These are phyloP conservation scores for Sminthurides bifidus DNA, from an alignment of 1,140 invertebrate species.

Conservation along the genomic window DNA sequence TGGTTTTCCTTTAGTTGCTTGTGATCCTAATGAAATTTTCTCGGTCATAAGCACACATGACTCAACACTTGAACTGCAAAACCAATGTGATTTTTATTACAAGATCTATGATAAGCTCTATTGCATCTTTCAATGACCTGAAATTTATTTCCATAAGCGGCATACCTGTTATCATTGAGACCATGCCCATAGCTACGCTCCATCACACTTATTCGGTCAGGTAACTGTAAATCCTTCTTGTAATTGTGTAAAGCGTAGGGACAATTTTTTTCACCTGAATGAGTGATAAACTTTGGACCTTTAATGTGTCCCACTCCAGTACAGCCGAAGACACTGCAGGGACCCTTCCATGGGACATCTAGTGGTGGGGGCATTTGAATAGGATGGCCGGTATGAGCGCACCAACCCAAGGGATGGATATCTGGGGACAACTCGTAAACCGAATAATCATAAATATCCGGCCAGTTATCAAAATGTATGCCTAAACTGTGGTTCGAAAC, in stretches of 20 bases:
- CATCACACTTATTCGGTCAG: conserved; percentile 16
- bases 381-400: conserved; percentile 58
- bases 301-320: conserved; percentile 63
- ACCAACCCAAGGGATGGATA: conserved; percentile 86
- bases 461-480: conserved; percentile 86
- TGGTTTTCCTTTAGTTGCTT: too few species aligned
- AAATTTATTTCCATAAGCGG: too few species aligned
- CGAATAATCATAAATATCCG: conserved; percentile 69
- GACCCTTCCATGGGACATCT: conserved; percentile 3
- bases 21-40: too few species aligned
- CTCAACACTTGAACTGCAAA: too few species aligned
- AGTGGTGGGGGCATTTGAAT: conserved; percentile 58
- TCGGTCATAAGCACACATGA: too few species aligned
- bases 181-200: not conserved
- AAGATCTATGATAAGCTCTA: too few species aligned
- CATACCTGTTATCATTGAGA: conserved; percentile 1
- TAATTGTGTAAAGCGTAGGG: conserved; percentile 66
- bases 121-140: too few species aligned
- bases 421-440: conserved; percentile 78
- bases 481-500: conserved; percentile 47
- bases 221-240: conserved; percentile 41
- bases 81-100: too few species aligned
- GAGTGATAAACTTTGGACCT: conserved; percentile 60
- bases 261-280: conserved; percentile 64
- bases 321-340: conserved; percentile 62